Evolutionary conservation across 2,797 vertebrate genomes (phyloP), one percentile per base, ranked within the genome.

Genomic region (Mionectes olivaceus): DNA sequence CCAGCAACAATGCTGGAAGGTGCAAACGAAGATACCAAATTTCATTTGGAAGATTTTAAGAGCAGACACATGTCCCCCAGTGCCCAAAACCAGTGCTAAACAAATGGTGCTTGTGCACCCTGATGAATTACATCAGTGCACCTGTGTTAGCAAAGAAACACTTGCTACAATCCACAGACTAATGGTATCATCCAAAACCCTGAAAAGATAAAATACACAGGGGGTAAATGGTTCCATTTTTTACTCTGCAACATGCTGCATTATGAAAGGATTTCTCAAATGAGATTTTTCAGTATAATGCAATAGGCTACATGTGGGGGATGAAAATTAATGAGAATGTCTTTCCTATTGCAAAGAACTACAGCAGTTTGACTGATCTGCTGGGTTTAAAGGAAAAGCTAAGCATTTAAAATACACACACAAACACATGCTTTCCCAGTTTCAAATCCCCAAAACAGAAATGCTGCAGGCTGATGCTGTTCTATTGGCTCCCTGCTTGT

Each of bases 261-360:
- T 74, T 90, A 83, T 23, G 39, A 76, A 92, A 88, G 64, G 86
- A 86, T 92, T 88, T 82, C 44, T 90, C 64, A 74, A 52, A 80
- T 70, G 60, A 86, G 86, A 90, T 92, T 92, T 92, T 85, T 50
- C 77, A 81, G 73, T 65, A 53, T 80, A 92, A 95, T 83, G 55
- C 64, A 94, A 88, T 85, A 83, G 78, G 50, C 60, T 88, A 59
- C 52, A 76, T 21, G 30, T 55, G 17, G 63, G 56, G 52, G 60
- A 85, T 90, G 88, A 76, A 91, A 92, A 93, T 73, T 87, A 93
- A 91, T 80, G 85, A 87, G 67, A 87, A 83, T 41, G 43, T 35
- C 83, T 74, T 73, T 88, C 55, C 25, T 69, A 73, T 70, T 61
- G 77, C 60, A 87, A 74, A 85, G 82, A 78, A n/a, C 49, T n/a